Conservation (phyloP, 1,140 invertebrate species). For the Drosophila simulans region DNA sequence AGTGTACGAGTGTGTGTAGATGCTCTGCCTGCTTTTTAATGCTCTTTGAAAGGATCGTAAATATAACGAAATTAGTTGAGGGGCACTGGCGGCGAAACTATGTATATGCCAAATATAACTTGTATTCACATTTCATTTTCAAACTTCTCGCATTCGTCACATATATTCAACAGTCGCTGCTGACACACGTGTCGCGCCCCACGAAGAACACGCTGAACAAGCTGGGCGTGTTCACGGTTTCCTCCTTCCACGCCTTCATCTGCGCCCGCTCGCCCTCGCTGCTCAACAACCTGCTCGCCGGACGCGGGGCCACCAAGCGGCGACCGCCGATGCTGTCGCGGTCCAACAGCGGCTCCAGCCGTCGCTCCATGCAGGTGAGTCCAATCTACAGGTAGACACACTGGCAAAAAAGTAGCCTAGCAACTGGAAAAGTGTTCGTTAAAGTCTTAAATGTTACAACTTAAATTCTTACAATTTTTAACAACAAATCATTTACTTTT, state of each 20-base stretch:
- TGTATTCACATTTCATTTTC: constrained; percentile 17
- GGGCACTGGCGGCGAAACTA: not conserved
- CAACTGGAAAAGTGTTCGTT: not conserved
- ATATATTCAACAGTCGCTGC: constrained; percentile 90
- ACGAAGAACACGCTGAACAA: constrained; percentile 98
- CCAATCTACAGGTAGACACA: not conserved
- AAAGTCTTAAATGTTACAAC: not conserved
- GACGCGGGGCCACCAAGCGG: constrained; percentile 94
- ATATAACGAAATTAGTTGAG: constrained; percentile 26
- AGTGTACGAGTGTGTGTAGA: not conserved
- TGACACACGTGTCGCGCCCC: constrained; percentile 97
- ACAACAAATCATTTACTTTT: not conserved
- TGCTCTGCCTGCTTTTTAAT: not conserved
- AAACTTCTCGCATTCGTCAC: constrained; percentile 27
- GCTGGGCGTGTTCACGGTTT: constrained; percentile 98
- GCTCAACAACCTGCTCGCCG: constrained; percentile 95
- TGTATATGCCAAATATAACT: constrained; percentile 23
- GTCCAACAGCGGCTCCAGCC: constrained; percentile 93
- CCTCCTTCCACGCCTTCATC: constrained; percentile 98
- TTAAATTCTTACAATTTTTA: not conserved
- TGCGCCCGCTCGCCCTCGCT: constrained; percentile 96
- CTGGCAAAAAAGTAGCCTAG: not conserved
- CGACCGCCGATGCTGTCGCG: constrained; percentile 93
- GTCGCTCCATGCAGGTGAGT: constrained; percentile 91
- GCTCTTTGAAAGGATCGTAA: constrained; percentile 5